phyloP scores from a whole-genome alignment of 2,113 vertebrate species.

The Accipiter virgatus region DNA sequence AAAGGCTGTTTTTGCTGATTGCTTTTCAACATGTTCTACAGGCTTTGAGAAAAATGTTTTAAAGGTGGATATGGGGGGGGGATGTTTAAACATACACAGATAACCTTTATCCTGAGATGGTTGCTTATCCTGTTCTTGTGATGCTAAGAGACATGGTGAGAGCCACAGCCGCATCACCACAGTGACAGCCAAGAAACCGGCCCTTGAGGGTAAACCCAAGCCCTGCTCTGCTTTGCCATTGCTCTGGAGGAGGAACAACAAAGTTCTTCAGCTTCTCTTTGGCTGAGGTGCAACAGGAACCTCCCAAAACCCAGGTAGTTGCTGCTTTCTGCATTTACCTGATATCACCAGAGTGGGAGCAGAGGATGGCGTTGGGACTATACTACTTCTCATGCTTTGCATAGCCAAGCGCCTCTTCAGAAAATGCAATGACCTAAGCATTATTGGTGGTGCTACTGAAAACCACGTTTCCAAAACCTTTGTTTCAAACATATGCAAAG shows the following conservation, averaged over 20 bases:
- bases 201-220: background rate
- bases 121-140: background rate
- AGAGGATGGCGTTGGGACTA: background rate
- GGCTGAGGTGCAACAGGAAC: background rate
- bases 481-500: background rate
- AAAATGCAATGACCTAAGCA: background rate
- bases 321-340: background rate
- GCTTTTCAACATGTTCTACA: background rate
- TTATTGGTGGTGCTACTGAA: background rate
- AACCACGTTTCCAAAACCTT: background rate
- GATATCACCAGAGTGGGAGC: background rate
- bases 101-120: background rate
- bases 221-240: background rate
- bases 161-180: rapidly evolving
- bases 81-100: background rate
- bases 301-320: background rate
- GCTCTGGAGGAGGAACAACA: background rate
- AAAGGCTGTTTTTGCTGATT: background rate
- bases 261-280: background rate
- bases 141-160: background rate
- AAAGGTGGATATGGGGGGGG: background rate
- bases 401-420: background rate
- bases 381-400: background rate
- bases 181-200: background rate
- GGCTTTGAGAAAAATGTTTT: background rate